Base-by-base conservation (phyloP, 2,797 vertebrate species). In the Epinephelus malabaricus region DNA sequence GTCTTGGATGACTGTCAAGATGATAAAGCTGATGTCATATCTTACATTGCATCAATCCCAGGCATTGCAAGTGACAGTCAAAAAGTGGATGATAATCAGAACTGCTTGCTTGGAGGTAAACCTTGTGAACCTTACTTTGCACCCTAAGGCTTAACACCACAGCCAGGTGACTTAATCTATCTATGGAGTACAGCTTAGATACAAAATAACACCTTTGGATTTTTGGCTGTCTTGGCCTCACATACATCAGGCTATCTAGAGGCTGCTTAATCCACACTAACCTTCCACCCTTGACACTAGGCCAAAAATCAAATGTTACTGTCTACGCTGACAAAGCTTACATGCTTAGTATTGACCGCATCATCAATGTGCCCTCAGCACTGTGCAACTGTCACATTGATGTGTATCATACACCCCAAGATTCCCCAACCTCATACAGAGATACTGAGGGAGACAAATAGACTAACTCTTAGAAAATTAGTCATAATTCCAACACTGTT, bases 121-220 rank as follows among this genome's bases (percentile, higher is more conserved):
- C 27, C 61, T 11, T 75, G 51, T 49, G 66, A 49, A 76, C 59
- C 78, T 73, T 85, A 56, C 4, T 56, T 76, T 76, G 49, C 30
- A 72, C 53, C 59, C 6, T 64, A 43, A 68, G 73, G 56, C 75
- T 86, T 80, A 89, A 77, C 53, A 51, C 55, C 68, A 75, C 40
- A 81, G 58, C 62, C 79, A 88, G 84, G 69, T 85, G 83, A 87
- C 69, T 69, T 69, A 80, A 87, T 84, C 86, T 83, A 84, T 78
- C 53, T 11, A 62, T 76, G 87, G 78, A 85, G 78, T 34, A 82
- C 62, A 83, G 65, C 72, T 90, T 82, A 88, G 51, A 82, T 77
- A 62, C 78, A 84, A 83, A 81, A 81, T 53, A 70, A 88, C 71
- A 79, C 55, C 79, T 77, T 80, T 84, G 65, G 62, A 40, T 79